Percentiles rank a stretch among this genome's conserved stretches.
These are phyloP conservation scores for Nibea albiflora DNA, from an alignment of 2,113 vertebrate genomes.

Conservation along the genomic window DNA sequence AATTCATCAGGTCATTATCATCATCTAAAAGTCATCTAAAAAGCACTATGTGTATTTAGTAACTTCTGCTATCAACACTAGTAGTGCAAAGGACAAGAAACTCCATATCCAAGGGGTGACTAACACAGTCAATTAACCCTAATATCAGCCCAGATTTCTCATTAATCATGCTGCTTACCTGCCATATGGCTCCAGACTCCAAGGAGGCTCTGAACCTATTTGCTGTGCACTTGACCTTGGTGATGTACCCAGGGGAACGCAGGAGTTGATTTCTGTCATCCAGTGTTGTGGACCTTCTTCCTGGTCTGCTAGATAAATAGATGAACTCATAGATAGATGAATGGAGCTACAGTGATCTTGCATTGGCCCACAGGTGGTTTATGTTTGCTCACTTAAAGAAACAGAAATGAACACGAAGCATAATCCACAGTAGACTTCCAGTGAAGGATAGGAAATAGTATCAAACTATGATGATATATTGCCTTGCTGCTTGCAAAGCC, in stretches of 20 bases:
- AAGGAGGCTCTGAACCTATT: constrained; percentile 59
- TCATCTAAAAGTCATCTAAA: neutral
- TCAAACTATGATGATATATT: neutral
- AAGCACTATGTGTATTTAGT: neutral
- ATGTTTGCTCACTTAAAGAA: constrained; percentile 1
- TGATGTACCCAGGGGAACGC: constrained; percentile 33
- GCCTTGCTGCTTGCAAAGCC: neutral
- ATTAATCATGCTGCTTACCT: constrained; percentile 70
- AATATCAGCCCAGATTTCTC: constrained; percentile 62
- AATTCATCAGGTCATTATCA: neutral
- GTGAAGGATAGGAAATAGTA: neutral
- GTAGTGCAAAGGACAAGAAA: constrained; percentile 42
- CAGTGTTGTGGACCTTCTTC: constrained; percentile 29
- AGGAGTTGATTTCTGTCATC: constrained; percentile 34
- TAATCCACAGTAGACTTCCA: neutral
- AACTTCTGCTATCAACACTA: constrained; percentile 47
- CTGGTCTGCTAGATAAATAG: constrained; percentile 17
- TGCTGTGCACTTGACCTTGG: constrained; percentile 69
- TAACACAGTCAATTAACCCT: constrained; percentile 66
- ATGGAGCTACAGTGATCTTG: neutral
- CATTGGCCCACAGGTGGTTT: constrained; percentile 21
- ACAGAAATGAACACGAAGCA: neutral
- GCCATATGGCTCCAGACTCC: constrained; percentile 62
- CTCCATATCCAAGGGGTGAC: constrained; percentile 29
- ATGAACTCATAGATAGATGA: constrained; percentile 15